Conservation (phyloP, 1,140 invertebrate genomes). For the Drosophila pseudoananassae region DNA sequence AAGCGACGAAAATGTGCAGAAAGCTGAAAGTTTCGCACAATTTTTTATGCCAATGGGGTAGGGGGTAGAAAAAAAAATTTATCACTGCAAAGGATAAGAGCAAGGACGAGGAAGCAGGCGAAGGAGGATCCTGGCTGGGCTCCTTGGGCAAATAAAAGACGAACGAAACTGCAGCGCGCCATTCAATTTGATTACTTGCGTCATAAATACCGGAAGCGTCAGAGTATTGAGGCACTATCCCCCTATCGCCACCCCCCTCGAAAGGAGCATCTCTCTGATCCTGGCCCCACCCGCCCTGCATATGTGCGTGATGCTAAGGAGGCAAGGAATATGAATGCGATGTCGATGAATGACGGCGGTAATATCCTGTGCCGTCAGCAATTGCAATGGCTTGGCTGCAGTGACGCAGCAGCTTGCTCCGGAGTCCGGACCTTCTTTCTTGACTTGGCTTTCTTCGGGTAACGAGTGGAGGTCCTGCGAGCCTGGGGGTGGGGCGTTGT, state of each 20-base stretch:
- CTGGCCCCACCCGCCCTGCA: not conserved
- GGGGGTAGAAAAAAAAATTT: constrained; percentile 50
- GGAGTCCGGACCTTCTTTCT: constrained; percentile 17
- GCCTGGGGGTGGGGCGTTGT: not conserved
- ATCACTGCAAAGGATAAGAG: constrained; percentile 59
- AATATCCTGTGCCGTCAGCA: constrained; percentile 78
- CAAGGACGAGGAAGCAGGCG: not conserved
- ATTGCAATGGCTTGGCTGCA: constrained; percentile 61
- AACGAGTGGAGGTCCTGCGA: not conserved
- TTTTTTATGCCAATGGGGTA: constrained; percentile 64
- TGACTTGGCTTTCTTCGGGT: constrained; percentile 14
- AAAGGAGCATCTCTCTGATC: not conserved
- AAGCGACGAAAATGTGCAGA: constrained; percentile 81
- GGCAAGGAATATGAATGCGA: constrained; percentile 59
- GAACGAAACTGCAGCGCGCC: constrained; percentile 71
- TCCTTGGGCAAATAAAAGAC: constrained; percentile 70
- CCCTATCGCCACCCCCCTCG: not conserved
- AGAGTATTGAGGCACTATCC: constrained; percentile 71
- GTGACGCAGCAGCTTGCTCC: constrained; percentile 67
- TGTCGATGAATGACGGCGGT: constrained; percentile 75
- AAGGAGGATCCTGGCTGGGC: constrained; percentile 32
- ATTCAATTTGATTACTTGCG: constrained; percentile 82
- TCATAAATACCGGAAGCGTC: constrained; percentile 82
- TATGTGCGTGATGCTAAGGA: constrained; percentile 64
- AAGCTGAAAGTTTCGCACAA: constrained; percentile 80